Conservation (phyloP, 2,888 invertebrate species). For the Cristatella mucedo region DNA sequence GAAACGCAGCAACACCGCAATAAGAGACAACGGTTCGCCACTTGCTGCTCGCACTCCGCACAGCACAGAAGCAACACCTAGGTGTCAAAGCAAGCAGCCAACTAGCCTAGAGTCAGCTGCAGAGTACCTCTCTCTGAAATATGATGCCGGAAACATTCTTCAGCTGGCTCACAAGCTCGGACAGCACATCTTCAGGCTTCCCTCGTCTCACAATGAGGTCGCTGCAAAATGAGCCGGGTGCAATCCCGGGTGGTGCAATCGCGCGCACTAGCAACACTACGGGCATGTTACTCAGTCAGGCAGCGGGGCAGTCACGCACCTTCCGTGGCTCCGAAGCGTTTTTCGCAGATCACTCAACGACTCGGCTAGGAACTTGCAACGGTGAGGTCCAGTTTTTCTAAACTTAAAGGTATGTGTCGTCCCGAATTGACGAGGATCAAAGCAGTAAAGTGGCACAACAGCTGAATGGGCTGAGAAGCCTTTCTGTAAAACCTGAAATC, state of each 20-base stretch:
- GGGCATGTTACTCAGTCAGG: background rate
- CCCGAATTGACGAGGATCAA: conserved; percentile 23
- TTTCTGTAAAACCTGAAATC: conserved; percentile 18
- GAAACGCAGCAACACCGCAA: background rate
- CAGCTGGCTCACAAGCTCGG: conserved; percentile 18
- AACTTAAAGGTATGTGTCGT: conserved; percentile 22
- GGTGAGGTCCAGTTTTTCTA: conserved; percentile 22
- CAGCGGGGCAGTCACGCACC: conserved; percentile 14
- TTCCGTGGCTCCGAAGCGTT: conserved; percentile 18
- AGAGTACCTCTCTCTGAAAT: conserved; percentile 21
- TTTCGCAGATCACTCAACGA: conserved; percentile 18
- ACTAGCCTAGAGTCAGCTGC: background rate
- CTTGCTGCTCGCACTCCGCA: too few species aligned
- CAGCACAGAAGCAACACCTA: too few species aligned
- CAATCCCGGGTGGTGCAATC: background rate
- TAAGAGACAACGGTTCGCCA: background rate
- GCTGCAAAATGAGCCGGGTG: conserved; percentile 15
- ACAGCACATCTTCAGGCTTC: conserved; percentile 22
- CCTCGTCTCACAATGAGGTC: conserved; percentile 19
- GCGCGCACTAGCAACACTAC: background rate
- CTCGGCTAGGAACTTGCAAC: conserved; percentile 22
- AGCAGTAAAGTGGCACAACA: conserved; percentile 26
- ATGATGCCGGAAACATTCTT: conserved; percentile 17
- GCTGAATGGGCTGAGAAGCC: conserved; percentile 20
- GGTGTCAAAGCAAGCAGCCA: background rate